A percentile compares a stretch with the other conserved stretches of the same genome.
Evolutionary conservation across 2,888 invertebrate species (phyloP).

Genomic region (Lochmaea capreae): DNA sequence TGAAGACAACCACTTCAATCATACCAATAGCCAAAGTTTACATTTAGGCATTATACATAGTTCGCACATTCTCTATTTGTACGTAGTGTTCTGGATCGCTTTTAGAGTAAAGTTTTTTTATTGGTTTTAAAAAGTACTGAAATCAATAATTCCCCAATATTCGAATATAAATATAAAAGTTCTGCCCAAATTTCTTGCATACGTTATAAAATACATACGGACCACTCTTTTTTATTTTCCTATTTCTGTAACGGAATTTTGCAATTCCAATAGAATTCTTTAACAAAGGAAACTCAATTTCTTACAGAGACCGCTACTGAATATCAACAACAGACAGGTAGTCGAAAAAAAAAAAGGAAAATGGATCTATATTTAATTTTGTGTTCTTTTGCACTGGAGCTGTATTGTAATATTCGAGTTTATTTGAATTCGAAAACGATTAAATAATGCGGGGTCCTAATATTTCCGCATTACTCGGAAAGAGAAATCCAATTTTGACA

Average conservation of each 20-base stretch:
- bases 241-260: neutral
- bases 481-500: neutral
- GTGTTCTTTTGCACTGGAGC: conserved; percentile 18
- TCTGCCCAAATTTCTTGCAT: no score
- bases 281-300: conserved; percentile 9
- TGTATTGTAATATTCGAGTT: conserved; percentile 22
- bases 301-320: neutral
- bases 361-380: conserved; percentile 31
- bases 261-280: neutral
- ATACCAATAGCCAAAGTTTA: no score
- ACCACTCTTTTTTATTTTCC: no score
- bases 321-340: conserved; percentile 18
- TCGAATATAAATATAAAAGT: no score
- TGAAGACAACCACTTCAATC: no score
- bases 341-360: neutral
- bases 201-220: no score
- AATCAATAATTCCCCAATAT: no score
- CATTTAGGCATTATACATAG: no score
- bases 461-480: neutral
- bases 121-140: no score
- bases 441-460: conserved; percentile 3
- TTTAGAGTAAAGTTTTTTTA: no score
- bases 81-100: no score
- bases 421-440: conserved; percentile 23
- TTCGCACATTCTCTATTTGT: no score